Evolutionary conservation across 2,797 vertebrate genomes (phyloP).

Genomic region (Carapus acus): DNA sequence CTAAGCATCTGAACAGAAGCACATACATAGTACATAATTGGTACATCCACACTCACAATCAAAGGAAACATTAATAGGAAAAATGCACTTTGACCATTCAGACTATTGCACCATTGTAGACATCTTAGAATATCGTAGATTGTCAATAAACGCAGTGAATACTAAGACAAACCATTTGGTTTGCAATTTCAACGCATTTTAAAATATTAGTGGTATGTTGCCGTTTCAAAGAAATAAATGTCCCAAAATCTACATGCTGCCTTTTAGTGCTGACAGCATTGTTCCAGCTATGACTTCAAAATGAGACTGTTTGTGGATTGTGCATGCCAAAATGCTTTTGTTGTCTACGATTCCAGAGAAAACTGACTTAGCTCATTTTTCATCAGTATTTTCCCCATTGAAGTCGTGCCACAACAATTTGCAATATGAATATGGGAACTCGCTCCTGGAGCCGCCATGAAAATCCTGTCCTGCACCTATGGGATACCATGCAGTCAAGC

Average conservation of each 20-base stretch:
- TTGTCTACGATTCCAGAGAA: conserved; percentile 18
- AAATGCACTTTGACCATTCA: neutral
- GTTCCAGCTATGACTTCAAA: conserved; percentile 29
- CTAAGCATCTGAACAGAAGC: neutral
- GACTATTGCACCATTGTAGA: neutral
- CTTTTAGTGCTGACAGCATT: conserved; percentile 15
- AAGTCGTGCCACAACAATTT: neutral
- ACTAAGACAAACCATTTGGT: neutral
- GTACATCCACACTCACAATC: neutral
- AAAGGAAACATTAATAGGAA: neutral
- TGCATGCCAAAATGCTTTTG: conserved; percentile 3
- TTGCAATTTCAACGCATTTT: neutral
- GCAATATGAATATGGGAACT: neutral
- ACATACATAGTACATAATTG: too few relatives aligned
- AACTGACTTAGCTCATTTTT: neutral
- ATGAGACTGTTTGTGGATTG: conserved; percentile 22
- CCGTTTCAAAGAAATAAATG: too few relatives aligned
- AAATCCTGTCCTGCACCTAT: too few relatives aligned
- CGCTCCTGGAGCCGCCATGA: too few relatives aligned
- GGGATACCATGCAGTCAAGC: neutral
- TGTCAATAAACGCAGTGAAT: neutral
- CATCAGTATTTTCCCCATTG: too few relatives aligned
- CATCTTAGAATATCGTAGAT: neutral
- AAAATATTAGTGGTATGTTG: neutral
- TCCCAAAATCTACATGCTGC: too few relatives aligned